A percentile compares a stretch with the other conserved stretches of the same genome.
Conservation (phyloP, 1,140 invertebrate genomes). For the Pogonognathellus flavescens region DNA sequence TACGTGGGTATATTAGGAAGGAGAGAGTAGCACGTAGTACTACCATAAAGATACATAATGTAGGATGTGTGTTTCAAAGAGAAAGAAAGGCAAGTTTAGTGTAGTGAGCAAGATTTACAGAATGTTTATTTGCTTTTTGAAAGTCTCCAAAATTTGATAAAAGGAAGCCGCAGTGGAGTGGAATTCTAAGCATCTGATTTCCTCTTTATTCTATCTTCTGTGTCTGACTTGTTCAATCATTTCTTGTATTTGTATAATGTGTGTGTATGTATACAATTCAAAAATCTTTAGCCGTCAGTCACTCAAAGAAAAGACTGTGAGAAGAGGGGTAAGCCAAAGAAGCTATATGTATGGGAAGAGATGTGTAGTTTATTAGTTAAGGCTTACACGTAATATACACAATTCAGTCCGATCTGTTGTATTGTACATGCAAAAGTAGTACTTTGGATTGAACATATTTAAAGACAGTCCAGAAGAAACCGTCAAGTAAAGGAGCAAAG, state of each 20-base stretch:
- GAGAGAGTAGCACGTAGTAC: too few relatives aligned
- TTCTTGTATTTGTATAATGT: constrained; percentile 15
- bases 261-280: constrained; percentile 46
- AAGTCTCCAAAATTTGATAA: constrained; percentile 60
- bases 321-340: not conserved
- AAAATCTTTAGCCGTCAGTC: constrained; percentile 32
- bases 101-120: constrained; percentile 60
- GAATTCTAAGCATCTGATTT: constrained; percentile 50
- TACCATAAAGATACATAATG: not conserved
- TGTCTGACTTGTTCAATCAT: constrained; percentile 13
- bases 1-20: too few relatives aligned
- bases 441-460: constrained; percentile 1
- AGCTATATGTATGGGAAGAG: too few relatives aligned
- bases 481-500: constrained; percentile 24
- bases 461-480: constrained; percentile 39
- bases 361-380: too few relatives aligned
- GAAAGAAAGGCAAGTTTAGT: constrained; percentile 7
- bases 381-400: too few relatives aligned
- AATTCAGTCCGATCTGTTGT: too few relatives aligned
- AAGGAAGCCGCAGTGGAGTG: constrained; percentile 50
- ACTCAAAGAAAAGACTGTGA: constrained; percentile 23
- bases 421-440: too few relatives aligned
- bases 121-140: constrained; percentile 65
- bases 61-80: constrained; percentile 16
- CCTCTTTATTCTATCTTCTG: not conserved